Conservation (phyloP, 2,888 invertebrate species). For the Eilema caniola region DNA sequence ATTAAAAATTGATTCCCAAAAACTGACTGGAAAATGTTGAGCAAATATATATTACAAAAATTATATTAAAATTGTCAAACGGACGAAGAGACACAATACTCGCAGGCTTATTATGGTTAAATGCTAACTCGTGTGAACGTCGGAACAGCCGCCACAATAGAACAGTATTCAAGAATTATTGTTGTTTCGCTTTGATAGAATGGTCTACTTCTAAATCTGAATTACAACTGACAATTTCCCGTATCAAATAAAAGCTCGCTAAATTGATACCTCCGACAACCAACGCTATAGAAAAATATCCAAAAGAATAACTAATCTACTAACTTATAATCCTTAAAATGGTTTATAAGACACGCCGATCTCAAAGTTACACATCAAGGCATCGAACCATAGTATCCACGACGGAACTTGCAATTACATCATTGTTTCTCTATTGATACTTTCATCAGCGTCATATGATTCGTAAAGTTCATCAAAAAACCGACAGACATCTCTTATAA, state of each 20-base stretch:
- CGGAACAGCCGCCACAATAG: constrained; percentile 2
- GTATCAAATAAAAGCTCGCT: constrained; percentile 55
- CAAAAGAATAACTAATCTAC: constrained; percentile 70
- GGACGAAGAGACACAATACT: constrained; percentile 33
- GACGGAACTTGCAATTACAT: constrained; percentile 6
- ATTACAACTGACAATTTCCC: constrained; percentile 65
- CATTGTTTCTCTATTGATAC: constrained; percentile 19
- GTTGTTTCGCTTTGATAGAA: constrained; percentile 17
- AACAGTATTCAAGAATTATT: constrained; percentile 31
- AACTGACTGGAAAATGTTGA: constrained; percentile 32
- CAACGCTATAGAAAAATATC: constrained; percentile 71
- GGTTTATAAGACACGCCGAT: constrained; percentile 64
- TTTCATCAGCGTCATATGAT: constrained; percentile 24
- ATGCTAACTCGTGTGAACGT: constrained; percentile 21
- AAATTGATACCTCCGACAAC: constrained; percentile 55
- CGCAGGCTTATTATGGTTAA: constrained; percentile 18
- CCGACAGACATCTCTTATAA: constrained; percentile 59
- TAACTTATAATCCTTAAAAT: constrained; percentile 66
- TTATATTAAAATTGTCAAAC: constrained; percentile 17
- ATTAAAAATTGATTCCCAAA: constrained; percentile 40
- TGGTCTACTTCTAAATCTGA: constrained; percentile 40
- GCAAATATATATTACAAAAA: constrained; percentile 26
- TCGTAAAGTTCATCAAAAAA: constrained; percentile 49
- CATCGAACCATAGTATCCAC: constrained; percentile 18
- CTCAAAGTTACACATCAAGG: constrained; percentile 37